Conservation (phyloP, 2,113 vertebrate genomes). For the Puntigrus tetrazona region DNA sequence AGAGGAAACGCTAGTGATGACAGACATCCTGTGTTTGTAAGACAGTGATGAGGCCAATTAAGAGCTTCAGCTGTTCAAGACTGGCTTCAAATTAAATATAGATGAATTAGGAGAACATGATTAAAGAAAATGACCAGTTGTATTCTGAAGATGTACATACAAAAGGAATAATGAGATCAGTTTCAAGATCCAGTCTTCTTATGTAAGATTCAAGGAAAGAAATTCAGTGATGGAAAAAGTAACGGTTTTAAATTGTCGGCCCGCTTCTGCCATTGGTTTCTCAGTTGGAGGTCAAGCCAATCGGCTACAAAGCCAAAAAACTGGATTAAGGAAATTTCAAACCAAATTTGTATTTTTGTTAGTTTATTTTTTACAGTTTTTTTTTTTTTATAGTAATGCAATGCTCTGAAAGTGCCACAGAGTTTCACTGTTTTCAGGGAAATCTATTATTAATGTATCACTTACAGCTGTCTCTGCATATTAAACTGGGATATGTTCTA, state of each 20-base stretch:
- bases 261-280: slow-evolving; percentile 1
- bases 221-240: not conserved
- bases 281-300: not conserved
- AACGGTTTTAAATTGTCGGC: not conserved
- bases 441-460: not conserved
- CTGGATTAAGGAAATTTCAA: not conserved
- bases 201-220: not conserved
- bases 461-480: not conserved
- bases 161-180: slow-evolving; percentile 38
- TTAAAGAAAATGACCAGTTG: slow-evolving; percentile 37
- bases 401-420: not conserved
- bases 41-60: slow-evolving; percentile 48
- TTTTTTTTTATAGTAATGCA: not conserved
- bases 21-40: slow-evolving; percentile 24
- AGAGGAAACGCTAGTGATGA: slow-evolving; percentile 28
- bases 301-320: not conserved
- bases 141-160: slow-evolving; percentile 17
- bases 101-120: slow-evolving; percentile 31
- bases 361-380: not conserved
- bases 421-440: not conserved
- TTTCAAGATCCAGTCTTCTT: slow-evolving; percentile 16
- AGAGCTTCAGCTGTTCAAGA: slow-evolving; percentile 32
- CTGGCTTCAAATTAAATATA: slow-evolving; percentile 39
- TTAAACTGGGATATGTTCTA: not conserved
- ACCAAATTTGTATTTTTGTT: not conserved